Conservation (phyloP, 2,113 vertebrate species). For the Corythoichthys intestinalis region DNA sequence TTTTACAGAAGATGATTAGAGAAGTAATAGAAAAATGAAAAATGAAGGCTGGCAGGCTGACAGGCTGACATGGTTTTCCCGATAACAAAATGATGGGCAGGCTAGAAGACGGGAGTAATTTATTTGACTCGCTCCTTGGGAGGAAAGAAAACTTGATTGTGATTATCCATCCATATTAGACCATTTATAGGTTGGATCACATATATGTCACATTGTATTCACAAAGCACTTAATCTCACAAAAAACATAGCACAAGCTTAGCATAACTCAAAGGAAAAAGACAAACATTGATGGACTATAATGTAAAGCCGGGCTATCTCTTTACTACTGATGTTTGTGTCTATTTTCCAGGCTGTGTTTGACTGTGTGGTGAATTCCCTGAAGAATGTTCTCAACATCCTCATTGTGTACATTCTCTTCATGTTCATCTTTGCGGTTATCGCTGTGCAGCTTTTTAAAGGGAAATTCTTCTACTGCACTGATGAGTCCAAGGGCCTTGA, state of each 20-base stretch:
- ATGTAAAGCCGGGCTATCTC: not conserved
- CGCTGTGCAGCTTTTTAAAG: conserved; percentile 97
- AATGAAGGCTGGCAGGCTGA: conserved; percentile 40
- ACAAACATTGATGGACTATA: not conserved
- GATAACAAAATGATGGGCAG: conserved; percentile 21
- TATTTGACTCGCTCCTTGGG: conserved; percentile 6
- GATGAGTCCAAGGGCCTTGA: conserved; percentile 93
- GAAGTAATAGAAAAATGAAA: conserved; percentile 22
- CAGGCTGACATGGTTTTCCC: conserved; percentile 14
- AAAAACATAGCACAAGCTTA: conserved; percentile 21
- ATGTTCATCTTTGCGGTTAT: conserved; percentile 99
- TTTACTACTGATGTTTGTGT: not conserved
- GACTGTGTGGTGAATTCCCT: conserved; percentile 97
- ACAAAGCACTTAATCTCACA: conserved; percentile 32
- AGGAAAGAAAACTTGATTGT: conserved; percentile 15
- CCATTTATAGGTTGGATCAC: conserved; percentile 35
- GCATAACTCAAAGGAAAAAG: not conserved
- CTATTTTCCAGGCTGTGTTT: conserved; percentile 83
- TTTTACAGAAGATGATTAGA: conserved; percentile 37
- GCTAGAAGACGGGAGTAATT: conserved; percentile 9
- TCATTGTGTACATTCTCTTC: conserved; percentile 97
- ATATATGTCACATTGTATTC: conserved; percentile 35
- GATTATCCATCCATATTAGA: conserved; percentile 35
- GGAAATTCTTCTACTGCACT: conserved; percentile 97
- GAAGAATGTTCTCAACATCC: conserved; percentile 97